Base-by-base conservation (phyloP, 1,140 invertebrate species). In the Triops cancriformis region DNA sequence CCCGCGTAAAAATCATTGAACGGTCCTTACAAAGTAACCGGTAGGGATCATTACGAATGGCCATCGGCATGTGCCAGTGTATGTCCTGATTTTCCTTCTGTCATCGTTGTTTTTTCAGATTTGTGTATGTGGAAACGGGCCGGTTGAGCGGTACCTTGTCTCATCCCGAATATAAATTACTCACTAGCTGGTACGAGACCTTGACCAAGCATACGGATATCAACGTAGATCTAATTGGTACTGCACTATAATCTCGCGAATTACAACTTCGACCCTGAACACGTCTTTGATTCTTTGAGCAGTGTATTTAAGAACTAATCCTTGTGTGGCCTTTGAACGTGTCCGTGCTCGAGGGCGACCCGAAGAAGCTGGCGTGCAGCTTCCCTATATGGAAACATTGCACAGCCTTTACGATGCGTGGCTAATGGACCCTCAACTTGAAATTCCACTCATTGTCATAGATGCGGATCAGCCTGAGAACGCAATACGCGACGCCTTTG, bases 1-100 rank as follows among this genome's bases (percentile, higher is more conserved):
- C 89, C 37, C 89, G 90, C 14, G 88, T 94, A 42, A 94, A 95
- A 85, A 85, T 97, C 78, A 95, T 97, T 90, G 95, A 97, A 84
- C 87, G 95, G 74, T 96, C 94, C 0, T 87, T 96, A 18, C 94
- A 89, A 83, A 94, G 92, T 86, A 90, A 91, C 26, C 88, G 90
- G 84, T 88, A 81, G 75, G 18, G 43, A 18, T 9, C 43, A 45
- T 9, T 75, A 26, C n/a, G n/a, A 37, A 37, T 43, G 14, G 1
- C 41, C 12, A 14, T 23, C 12, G 37, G 28, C 41, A 42, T 45
- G 27, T 43, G n/a, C 74, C n/a, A 3, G 27, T 75, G 5, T 42
- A 45, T 45, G 10, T 27, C 2, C 18, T 42, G 27, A 5, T 37
- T 18, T 18, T 14, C 18, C 23, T 75, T 31, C 1, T 26, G 18